These are phyloP conservation scores for Psittacus erithacus DNA, from an alignment of 2,113 vertebrate species.

Conservation along the genomic window DNA sequence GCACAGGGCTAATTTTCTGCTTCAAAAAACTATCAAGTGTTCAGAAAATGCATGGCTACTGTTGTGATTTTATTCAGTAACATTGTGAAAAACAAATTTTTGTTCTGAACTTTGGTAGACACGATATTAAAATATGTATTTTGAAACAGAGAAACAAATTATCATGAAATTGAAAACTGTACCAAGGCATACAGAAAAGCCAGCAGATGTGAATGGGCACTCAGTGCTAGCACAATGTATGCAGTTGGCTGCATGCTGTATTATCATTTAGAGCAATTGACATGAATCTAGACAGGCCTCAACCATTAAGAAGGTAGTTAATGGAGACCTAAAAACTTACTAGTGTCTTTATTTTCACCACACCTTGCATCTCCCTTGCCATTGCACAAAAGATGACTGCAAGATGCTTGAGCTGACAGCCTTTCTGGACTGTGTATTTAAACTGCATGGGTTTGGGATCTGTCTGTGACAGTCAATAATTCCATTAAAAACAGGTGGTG, in stretches of 20 bases:
- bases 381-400: neutral
- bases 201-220: neutral
- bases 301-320: neutral
- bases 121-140: neutral
- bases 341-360: neutral
- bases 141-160: neutral
- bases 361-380: neutral
- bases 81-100: neutral
- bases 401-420: neutral
- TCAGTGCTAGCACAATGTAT: rapidly evolving
- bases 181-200: neutral
- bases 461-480: neutral
- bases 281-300: neutral
- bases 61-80: neutral
- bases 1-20: neutral
- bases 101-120: neutral
- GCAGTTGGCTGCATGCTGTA: rapidly evolving
- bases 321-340: neutral
- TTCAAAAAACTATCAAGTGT: neutral
- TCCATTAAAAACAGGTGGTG: neutral
- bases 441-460: too few species aligned
- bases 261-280: neutral
- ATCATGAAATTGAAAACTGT: neutral
- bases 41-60: neutral
- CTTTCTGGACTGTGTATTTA: neutral